Conservation (phyloP, 2,113 vertebrate genomes). For the Ceuthmochares aereus region DNA sequence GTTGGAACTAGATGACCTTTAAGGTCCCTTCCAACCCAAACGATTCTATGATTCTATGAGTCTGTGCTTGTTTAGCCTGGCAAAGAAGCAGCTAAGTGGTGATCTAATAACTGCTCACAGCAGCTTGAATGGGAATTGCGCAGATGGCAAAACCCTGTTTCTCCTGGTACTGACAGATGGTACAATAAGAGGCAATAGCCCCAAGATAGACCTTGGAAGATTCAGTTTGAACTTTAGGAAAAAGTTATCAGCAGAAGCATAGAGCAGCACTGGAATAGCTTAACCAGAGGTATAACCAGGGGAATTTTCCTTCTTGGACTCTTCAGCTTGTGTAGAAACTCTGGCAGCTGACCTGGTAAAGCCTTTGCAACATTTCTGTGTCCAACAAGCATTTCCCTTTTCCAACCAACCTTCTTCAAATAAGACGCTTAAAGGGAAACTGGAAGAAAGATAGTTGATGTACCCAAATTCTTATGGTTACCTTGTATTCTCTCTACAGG, state of each 20-base stretch:
- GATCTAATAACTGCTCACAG: not conserved
- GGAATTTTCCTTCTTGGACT: not conserved
- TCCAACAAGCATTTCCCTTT: not conserved
- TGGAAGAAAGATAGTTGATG: not conserved
- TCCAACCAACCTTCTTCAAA: not conserved
- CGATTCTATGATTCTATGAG: too few species aligned
- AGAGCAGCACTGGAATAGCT: not conserved
- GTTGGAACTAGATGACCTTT: too few species aligned
- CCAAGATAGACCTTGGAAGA: not conserved
- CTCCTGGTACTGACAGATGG: not conserved
- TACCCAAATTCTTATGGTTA: not conserved
- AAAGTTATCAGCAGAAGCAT: not conserved
- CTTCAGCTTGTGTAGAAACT: not conserved
- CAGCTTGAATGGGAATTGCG: not conserved
- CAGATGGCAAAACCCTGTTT: not conserved
- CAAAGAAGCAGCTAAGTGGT: not conserved
- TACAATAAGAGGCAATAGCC: not conserved
- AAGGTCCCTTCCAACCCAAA: too few species aligned
- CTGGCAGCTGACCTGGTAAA: not conserved
- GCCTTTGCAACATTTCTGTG: not conserved
- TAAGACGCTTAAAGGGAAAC: not conserved
- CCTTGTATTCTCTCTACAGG: not conserved
- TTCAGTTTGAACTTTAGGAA: not conserved
- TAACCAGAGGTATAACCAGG: not conserved
- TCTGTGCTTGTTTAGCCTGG: not conserved